A percentile compares a stretch with the other conserved stretches of the same genome.
These are phyloP conservation scores for Sebastes alutus DNA, from an alignment of 2,797 vertebrate species.

Conservation along the genomic window DNA sequence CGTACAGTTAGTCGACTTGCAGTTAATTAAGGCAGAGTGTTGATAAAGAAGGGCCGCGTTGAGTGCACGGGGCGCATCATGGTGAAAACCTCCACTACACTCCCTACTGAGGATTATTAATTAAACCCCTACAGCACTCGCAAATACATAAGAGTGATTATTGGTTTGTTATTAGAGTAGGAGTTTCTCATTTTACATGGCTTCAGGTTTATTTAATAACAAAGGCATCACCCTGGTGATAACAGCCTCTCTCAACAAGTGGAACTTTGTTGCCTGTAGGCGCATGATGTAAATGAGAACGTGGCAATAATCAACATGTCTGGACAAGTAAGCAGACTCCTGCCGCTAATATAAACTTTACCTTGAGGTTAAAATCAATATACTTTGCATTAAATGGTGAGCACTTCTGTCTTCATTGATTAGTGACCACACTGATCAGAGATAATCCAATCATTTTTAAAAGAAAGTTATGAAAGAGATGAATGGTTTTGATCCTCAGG, in stretches of 20 bases:
- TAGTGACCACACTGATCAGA: not conserved
- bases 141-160: not conserved
- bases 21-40: slow-evolving; percentile 75
- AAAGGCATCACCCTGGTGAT: slow-evolving; percentile 36
- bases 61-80: slow-evolving; percentile 21
- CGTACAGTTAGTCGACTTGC: slow-evolving; percentile 58
- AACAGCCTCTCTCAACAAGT: slow-evolving; percentile 32
- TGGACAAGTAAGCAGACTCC: slow-evolving; percentile 35
- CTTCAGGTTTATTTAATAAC: slow-evolving; percentile 55
- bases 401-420: not conserved
- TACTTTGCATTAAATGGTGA: not conserved
- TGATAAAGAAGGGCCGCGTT: slow-evolving; percentile 45
- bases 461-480: not conserved
- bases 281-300: slow-evolving; percentile 28
- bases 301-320: slow-evolving; percentile 21
- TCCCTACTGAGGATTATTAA: slow-evolving; percentile 46
- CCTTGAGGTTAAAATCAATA: not conserved
- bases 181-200: slow-evolving; percentile 47
- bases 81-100: slow-evolving; percentile 27
- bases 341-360: slow-evolving; percentile 8
- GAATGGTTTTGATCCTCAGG: not conserved
- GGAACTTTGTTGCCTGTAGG: slow-evolving; percentile 37
- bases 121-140: slow-evolving; percentile 33
- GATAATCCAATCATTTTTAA: not conserved
- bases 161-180: slow-evolving; percentile 19